phyloP scores from a whole-genome alignment of 1,140 invertebrate genomes.

The Drosophila parabipectinata region DNA sequence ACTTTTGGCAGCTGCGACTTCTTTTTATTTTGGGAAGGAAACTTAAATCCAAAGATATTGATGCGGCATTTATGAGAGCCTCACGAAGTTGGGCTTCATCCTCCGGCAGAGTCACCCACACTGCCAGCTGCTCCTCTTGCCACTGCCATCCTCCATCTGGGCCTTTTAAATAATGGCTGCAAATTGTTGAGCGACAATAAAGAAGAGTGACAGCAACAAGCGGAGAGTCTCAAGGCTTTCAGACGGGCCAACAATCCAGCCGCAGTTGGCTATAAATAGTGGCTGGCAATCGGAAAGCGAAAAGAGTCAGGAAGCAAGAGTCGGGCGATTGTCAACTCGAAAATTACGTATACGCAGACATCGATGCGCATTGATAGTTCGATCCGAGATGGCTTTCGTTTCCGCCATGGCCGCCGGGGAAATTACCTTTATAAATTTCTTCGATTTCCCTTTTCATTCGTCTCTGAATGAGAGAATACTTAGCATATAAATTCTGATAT shows the following conservation, averaged over 20 bases:
- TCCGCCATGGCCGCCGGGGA: slow-evolving; percentile 2
- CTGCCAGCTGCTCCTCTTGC: slow-evolving; percentile 25
- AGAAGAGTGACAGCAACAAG: slow-evolving; percentile 10
- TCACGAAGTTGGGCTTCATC: slow-evolving; percentile 3
- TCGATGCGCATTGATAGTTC: slow-evolving; percentile 24
- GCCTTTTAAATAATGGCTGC: slow-evolving; percentile 48
- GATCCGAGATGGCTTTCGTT: slow-evolving; percentile 8
- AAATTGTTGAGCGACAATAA: slow-evolving; percentile 49
- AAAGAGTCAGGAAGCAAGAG: slow-evolving; percentile 56
- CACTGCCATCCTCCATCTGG: not conserved
- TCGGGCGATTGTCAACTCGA: slow-evolving; percentile 49
- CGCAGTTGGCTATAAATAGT: slow-evolving; percentile 43
- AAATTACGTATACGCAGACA: slow-evolving; percentile 34
- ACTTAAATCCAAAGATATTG: slow-evolving; percentile 21
- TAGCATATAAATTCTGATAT: not conserved
- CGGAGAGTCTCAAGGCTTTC: slow-evolving; percentile 2
- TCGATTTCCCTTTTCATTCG: not conserved
- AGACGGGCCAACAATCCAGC: not conserved
- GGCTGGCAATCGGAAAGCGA: slow-evolving; percentile 15
- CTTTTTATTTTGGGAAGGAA: not conserved
- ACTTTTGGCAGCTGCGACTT: slow-evolving; percentile 33
- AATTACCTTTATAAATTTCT: not conserved
- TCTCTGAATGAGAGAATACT: not conserved
- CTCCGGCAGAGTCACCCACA: slow-evolving; percentile 14
- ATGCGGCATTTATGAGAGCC: slow-evolving; percentile 10